Evolutionary conservation across 2,888 invertebrate species (phyloP).

Genomic region (Apodemia duryi): DNA sequence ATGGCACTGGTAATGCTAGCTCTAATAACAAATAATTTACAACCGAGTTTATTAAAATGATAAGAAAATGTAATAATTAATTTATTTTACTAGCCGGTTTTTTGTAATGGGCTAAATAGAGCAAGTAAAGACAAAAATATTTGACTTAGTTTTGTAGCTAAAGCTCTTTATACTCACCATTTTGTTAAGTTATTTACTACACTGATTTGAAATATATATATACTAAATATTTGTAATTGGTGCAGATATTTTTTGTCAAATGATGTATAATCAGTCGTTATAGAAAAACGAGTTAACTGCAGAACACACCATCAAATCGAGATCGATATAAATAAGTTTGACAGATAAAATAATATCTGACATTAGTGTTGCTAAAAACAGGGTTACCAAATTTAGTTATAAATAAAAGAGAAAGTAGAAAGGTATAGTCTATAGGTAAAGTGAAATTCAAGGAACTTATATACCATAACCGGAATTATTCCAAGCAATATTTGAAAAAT

Average conservation of each 20-base stretch:
- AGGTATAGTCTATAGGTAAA: too few relatives aligned
- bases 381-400: too few relatives aligned
- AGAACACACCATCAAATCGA: slow-evolving; percentile 37
- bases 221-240: slow-evolving; percentile 13
- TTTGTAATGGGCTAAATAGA: background rate
- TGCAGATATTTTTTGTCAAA: slow-evolving; percentile 16
- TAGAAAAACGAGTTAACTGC: slow-evolving; percentile 27
- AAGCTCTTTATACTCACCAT: slow-evolving; percentile 6
- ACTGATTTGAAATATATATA: slow-evolving; percentile 18
- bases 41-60: background rate
- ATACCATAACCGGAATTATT: too few relatives aligned
- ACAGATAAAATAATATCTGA: slow-evolving; percentile 26
- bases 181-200: slow-evolving; percentile 21
- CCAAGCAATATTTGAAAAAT: too few relatives aligned
- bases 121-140: slow-evolving; percentile 4
- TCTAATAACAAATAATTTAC: background rate
- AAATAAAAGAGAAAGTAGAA: too few relatives aligned
- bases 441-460: too few relatives aligned
- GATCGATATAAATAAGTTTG: slow-evolving; percentile 44
- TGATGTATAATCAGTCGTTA: slow-evolving; percentile 20
- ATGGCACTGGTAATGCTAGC: slow-evolving; percentile 4
- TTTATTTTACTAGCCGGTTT: slow-evolving; percentile 1
- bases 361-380: too few relatives aligned
- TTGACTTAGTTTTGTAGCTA: background rate
- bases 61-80: background rate